Base-by-base conservation (phyloP, 1,140 invertebrate species). In the Diorhabda carinulata region DNA sequence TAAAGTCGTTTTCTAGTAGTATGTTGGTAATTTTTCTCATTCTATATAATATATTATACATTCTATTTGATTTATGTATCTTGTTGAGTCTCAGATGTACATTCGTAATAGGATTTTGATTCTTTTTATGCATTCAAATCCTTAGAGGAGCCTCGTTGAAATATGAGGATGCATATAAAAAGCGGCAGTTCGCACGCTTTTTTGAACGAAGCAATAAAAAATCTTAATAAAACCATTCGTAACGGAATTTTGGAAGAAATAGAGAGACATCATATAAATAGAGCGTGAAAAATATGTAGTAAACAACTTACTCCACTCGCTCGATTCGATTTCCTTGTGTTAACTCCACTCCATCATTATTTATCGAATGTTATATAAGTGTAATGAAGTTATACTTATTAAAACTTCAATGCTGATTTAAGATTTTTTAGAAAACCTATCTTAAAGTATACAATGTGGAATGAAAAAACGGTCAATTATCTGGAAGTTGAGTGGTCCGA, bases 81-180 rank as follows among this genome's bases (percentile, higher is more conserved):
- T 43, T 42, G 41, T 10, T 7, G 10, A 62, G 61, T 62, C 61
- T 62, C 61, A 62, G 61, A 62, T 62, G 61, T 62, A 62, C 43
- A 43, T 43, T 43, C 44, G 61, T 62, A 62, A 62, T 62, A 62
- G 44, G 61, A 62, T 62, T 62, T 43, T 62, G 61, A 62, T 43
- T 62, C 61, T n/a, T 62, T 59, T 62, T 62, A 41, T 43, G 61
- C 10, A 62, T 62, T 10, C 43, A 44, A 62, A 62, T 62, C 61
- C 61, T 3, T 43, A 62, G 41, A 62, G 44, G 44, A 62, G 44
- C 9, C 61, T 43, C 61, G 43, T 43, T 62, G 61, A 62, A 43
- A 62, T 62, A 62, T 44, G 61, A 62, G 43, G 44, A 41, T 62
- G n/a, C 61, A 62, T 62, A 43, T 44, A 43, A 43, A 44, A 43